These are phyloP conservation scores for Caerostris darwini DNA, from an alignment of 1,140 invertebrate genomes.

Conservation along the genomic window DNA sequence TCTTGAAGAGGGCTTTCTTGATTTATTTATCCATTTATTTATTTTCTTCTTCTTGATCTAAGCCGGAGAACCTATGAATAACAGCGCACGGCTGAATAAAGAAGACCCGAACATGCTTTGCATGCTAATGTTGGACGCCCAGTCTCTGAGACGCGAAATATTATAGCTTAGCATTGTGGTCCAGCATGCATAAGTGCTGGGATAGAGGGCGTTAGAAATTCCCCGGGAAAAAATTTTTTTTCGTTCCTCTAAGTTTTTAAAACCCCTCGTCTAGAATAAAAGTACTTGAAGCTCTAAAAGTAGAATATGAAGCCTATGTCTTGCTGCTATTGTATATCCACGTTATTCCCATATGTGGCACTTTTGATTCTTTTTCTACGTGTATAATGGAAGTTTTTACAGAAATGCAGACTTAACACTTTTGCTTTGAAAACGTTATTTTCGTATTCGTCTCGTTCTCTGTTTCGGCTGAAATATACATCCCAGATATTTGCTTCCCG, in stretches of 20 bases:
- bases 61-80: slow-evolving; percentile 71
- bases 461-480: slow-evolving; percentile 6
- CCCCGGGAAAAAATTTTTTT: background rate
- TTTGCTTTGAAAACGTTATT: slow-evolving; percentile 72
- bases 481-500: slow-evolving; percentile 5
- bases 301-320: slow-evolving; percentile 59
- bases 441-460: slow-evolving; percentile 47
- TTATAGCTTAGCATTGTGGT: slow-evolving; percentile 76
- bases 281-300: slow-evolving; percentile 51
- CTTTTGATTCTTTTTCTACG: slow-evolving; percentile 23
- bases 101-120: slow-evolving; percentile 59
- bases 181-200: slow-evolving; percentile 71
- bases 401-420: slow-evolving; percentile 74
- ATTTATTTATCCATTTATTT: slow-evolving; percentile 76
- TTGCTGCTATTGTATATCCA: slow-evolving; percentile 69
- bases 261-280: slow-evolving; percentile 56
- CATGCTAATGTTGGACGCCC: slow-evolving; percentile 69
- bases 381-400: slow-evolving; percentile 73
- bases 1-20: slow-evolving; percentile 54
- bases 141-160: slow-evolving; percentile 72
- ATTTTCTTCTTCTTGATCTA: slow-evolving; percentile 58
- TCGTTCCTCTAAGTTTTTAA: slow-evolving; percentile 64
- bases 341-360: slow-evolving; percentile 59
- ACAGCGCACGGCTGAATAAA: slow-evolving; percentile 58
- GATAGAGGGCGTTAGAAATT: slow-evolving; percentile 63